Base-by-base conservation (phyloP, 2,797 vertebrate genomes). In the Amazona ochrocephala region DNA sequence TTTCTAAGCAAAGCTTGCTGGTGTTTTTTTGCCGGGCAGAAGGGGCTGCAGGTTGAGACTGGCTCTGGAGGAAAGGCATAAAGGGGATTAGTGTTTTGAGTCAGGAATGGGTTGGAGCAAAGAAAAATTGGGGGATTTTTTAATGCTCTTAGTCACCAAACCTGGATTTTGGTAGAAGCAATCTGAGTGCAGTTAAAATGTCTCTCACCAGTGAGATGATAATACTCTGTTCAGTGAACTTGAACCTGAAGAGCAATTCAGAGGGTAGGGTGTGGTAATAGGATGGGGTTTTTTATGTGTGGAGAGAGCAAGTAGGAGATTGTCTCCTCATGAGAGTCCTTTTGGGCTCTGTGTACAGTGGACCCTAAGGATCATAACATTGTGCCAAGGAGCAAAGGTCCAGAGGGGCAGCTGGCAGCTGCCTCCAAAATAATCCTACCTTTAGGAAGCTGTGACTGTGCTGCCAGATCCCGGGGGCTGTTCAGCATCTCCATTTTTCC, bases 31-130 rank as follows among this genome's bases (percentile, higher is more conserved):
- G 71, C 62, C 42, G n/a, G 67, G 50, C 1, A 5, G 85, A 94
- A 96, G 93, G 93, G 88, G 82, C 79, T 95, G 91, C 95, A 96
- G 89, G 95, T 96, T 89, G 82, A 68, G 95, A 95, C 96, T 96
- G 89, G 96, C 84, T 96, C 83, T 77, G 64, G 77, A 92, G 75
- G 79, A 94, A 95, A 91, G 53, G 84, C 84, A 95, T 48, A 72
- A 95, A 97, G 87, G 39, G 92, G 95, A 97, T 97, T 97, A 97
- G 86, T 93, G 95, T 91, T 94, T 95, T 91, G 88, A 97, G 94
- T 95, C 95, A 96, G 96, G 77, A 97, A 97, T 94, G 93, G 72
- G 78, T 79, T 93, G 79, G 89, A 94, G 88, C 76, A 87, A 84
- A 92, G 70, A 67, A 86, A 96, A 93, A 82, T 32, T 71, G 17